Base-by-base conservation (phyloP, 2,797 vertebrate species). In the Phrynocephalus guinanensis region DNA sequence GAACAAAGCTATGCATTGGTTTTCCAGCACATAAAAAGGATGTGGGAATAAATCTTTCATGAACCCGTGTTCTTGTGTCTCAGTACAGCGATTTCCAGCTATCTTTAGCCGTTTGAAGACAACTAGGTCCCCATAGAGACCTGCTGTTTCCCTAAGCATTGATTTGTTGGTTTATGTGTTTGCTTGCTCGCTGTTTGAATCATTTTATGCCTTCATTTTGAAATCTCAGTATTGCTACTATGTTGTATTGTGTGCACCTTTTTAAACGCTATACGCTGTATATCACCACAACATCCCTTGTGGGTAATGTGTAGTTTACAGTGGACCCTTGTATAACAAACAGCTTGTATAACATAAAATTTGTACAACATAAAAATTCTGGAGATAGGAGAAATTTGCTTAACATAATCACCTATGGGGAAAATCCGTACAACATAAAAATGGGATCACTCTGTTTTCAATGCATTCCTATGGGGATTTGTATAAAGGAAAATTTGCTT, bases 81-180 rank as follows among this genome's bases (percentile, higher is more conserved):
- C 82, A 71, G 33, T 33, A 48, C 0, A 44, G 0, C 48, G 1
- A 5, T 73, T 38, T 75, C 9, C 84, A 24, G 75, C n/a, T 73
- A 18, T 76, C 50, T 87, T 22, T 77, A 24, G 79, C 2, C 22
- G 38, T 88, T 67, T 38, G 88, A 82, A 88, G n/a, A 80, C 85
- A n/a, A 66, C 2, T 16, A 48, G 38, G 85, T n/a, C 67, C 56
- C 81, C 48, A 52, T 76, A 90, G 83, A 48, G 87, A 1, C 78
- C 80, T 77, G 52, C 1, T 89, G 3, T 3, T 93, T 83, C 70
- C 85, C 87, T 89, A 52, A 56, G 26, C 16, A 67, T 81, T 76
- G 20, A 38, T 76, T 48, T 76, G 22, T 10, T 48, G 44, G 20
- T 24, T 44, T 22, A 38, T 76, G 22, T 76, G 8, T 10, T 48